These are phyloP conservation scores for Atlantisia rogersi DNA, from an alignment of 2,113 vertebrate species.

Conservation along the genomic window DNA sequence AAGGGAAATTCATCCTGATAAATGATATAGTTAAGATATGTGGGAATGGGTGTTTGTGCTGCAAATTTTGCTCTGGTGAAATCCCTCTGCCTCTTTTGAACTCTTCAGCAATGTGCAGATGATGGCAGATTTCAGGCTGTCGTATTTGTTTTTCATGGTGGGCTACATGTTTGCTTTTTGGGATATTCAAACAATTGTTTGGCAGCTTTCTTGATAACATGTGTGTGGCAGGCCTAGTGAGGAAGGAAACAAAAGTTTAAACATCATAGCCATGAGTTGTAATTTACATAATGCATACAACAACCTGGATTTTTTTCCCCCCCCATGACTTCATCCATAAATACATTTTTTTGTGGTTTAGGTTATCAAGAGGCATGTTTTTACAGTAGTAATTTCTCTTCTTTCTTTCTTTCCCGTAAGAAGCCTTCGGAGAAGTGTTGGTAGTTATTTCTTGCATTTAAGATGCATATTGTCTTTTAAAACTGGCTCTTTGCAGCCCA, in stretches of 20 bases:
- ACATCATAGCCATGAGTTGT: neutral
- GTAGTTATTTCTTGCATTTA: neutral
- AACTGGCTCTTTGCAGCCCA: neutral
- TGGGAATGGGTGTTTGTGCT: neutral
- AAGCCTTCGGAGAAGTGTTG: neutral
- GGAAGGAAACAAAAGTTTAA: conserved; percentile 14
- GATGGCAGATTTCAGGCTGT: neutral
- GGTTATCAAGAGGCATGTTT: neutral
- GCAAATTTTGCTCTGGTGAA: neutral
- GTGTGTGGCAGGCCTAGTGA: neutral
- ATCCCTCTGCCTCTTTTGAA: neutral
- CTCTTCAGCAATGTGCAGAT: neutral
- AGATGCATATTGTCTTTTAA: neutral
- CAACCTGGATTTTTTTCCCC: neutral
- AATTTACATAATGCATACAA: neutral
- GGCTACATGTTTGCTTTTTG: neutral
- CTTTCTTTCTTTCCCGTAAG: neutral
- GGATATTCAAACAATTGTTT: conserved; percentile 12
- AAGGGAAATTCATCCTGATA: neutral
- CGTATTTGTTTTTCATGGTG: neutral
- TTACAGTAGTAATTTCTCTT: neutral
- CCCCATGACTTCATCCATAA: neutral
- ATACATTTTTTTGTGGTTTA: neutral
- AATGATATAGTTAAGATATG: neutral
- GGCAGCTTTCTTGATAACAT: conserved; percentile 15